Percentiles rank a stretch among this genome's conserved stretches.
phyloP scores from a whole-genome alignment of 1,140 invertebrate species.

The Augochlora pura region DNA sequence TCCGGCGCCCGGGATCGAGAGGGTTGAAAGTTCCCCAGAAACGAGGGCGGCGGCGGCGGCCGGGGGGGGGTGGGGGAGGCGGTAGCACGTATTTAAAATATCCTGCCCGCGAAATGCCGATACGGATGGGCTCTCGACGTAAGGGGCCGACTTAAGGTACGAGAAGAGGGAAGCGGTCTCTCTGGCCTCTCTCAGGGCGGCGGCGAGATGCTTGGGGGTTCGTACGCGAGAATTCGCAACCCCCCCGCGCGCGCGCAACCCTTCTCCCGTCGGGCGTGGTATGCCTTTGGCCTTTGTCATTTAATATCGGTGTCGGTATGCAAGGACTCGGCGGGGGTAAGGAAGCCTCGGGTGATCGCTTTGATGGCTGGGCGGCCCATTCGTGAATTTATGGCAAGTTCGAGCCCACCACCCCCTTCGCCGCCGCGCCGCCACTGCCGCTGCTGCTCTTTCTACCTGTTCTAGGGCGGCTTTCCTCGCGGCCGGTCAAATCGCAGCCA shows the following conservation, averaged over 20 bases:
- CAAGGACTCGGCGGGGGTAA: constrained; percentile 74
- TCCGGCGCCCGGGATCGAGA: constrained; percentile 27
- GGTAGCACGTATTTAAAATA: constrained; percentile 75
- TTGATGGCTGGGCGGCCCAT: constrained; percentile 77
- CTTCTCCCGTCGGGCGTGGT: constrained; percentile 71
- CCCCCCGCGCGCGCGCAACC: constrained; percentile 69
- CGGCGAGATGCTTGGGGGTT: constrained; percentile 72
- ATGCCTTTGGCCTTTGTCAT: constrained; percentile 81
- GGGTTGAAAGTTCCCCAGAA: constrained; percentile 35
- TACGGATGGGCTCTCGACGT: constrained; percentile 65
- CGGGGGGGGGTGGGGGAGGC: too few species aligned
- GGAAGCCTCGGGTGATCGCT: constrained; percentile 79
- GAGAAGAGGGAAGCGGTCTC: constrained; percentile 52
- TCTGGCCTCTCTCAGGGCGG: constrained; percentile 62
- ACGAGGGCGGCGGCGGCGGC: constrained; percentile 48
- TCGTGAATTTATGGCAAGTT: constrained; percentile 73
- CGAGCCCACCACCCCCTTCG: constrained; percentile 33
- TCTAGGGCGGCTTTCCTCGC: constrained; percentile 6
- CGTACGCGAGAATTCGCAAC: constrained; percentile 75
- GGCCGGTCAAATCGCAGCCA: constrained; percentile 14
- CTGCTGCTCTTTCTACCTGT: constrained; percentile 53
- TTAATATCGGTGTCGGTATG: constrained; percentile 80
- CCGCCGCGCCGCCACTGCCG: too few species aligned
- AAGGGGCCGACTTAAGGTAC: constrained; percentile 60
- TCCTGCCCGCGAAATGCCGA: constrained; percentile 77